Evolutionary conservation across 2,888 invertebrate genomes (phyloP).

Genomic region (Lycaena phlaeas): DNA sequence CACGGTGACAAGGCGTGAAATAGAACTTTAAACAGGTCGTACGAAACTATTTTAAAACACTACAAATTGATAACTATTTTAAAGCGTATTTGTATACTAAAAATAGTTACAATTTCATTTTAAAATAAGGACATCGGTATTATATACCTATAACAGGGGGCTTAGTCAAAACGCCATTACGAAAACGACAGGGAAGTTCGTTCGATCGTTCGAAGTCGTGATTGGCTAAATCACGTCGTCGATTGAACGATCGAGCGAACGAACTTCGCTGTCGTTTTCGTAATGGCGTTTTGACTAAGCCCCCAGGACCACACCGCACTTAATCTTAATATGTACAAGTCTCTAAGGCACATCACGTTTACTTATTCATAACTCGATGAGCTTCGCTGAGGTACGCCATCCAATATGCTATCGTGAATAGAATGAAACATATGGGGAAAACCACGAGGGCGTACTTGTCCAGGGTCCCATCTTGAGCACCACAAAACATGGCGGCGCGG

Average conservation of each 20-base stretch:
- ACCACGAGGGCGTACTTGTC: conserved; percentile 75
- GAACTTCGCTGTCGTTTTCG: too few relatives aligned
- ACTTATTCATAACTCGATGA: conserved; percentile 38
- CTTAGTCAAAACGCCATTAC: too few relatives aligned
- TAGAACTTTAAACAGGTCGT: neutral
- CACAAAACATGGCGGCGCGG: conserved; percentile 73
- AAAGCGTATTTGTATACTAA: conserved; percentile 8
- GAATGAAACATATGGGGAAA: conserved; percentile 72
- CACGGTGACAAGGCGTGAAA: conserved; percentile 18
- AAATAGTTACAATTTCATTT: conserved; percentile 11
- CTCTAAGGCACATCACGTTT: conserved; percentile 20
- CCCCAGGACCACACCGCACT: neutral
- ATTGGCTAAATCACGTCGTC: too few relatives aligned
- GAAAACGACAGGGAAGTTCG: too few relatives aligned
- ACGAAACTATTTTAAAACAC: neutral
- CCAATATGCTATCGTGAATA: conserved; percentile 75
- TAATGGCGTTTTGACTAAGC: neutral
- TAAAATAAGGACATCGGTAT: neutral
- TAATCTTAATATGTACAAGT: conserved; percentile 8
- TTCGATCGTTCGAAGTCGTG: too few relatives aligned
- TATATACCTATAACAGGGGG: conserved; percentile 1
- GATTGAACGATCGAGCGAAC: too few relatives aligned
- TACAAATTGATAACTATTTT: conserved; percentile 11
- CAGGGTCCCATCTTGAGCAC: conserved; percentile 73
- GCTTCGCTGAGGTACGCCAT: conserved; percentile 75